phyloP scores from a whole-genome alignment of 2,797 vertebrate species.

The Rousettus madagascariensis region DNA sequence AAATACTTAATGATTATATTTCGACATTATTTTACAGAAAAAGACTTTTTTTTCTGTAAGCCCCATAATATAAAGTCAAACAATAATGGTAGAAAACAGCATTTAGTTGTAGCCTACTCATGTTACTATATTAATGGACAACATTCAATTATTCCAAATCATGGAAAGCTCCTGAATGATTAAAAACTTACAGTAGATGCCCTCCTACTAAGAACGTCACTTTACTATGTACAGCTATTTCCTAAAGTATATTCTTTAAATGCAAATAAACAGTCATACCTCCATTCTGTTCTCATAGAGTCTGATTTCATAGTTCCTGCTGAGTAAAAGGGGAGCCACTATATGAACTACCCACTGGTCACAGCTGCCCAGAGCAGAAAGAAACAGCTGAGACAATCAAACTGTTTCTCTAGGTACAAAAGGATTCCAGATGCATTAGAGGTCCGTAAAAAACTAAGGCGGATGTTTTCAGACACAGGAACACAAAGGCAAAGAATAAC shows the following conservation, averaged over 20 bases:
- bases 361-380: neutral
- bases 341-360: neutral
- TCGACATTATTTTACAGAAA: neutral
- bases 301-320: neutral
- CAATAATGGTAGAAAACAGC: neutral
- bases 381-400: neutral
- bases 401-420: neutral
- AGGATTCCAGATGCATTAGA: neutral
- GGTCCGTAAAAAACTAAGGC: neutral
- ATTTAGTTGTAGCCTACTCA: neutral
- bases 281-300: neutral
- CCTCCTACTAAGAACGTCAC: neutral
- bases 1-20: neutral
- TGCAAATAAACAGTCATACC: neutral
- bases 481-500: neutral
- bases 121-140: neutral
- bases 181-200: neutral
- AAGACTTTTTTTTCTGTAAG: neutral
- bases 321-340: neutral
- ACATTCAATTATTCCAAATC: neutral
- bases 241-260: neutral
- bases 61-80: constrained; percentile 10
- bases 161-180: neutral
- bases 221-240: neutral
- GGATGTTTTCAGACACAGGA: neutral